Percentiles rank a stretch among this genome's conserved stretches.
Conservation (phyloP, 53 echinoderm and acorn worm species). For the Patiria pectinifera region DNA sequence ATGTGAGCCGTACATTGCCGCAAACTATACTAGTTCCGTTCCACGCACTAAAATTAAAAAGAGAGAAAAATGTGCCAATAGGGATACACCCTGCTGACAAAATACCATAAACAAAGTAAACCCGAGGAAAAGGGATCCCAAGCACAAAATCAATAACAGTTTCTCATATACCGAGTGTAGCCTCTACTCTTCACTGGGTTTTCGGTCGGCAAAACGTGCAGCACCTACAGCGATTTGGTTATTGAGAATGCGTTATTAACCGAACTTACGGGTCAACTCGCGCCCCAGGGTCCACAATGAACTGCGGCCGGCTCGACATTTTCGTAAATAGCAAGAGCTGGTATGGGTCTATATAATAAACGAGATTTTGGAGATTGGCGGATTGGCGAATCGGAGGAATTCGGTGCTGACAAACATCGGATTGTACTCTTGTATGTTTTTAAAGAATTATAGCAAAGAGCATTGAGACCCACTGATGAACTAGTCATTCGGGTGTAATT, state of each 20-base stretch:
- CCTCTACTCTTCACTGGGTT: neutral
- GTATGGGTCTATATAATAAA: neutral
- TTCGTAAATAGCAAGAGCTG: neutral
- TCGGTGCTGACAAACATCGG: no score
- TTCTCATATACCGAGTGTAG: neutral
- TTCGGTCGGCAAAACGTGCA: slow-evolving; percentile 33
- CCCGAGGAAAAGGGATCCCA: slow-evolving; percentile 11
- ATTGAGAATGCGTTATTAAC: slow-evolving; percentile 43
- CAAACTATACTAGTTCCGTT: neutral
- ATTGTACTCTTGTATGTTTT: no score
- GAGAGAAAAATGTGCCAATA: neutral
- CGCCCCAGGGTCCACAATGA: neutral
- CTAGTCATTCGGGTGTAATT: no score
- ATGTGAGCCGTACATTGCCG: neutral
- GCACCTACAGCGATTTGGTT: slow-evolving; percentile 32
- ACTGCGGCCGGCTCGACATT: neutral
- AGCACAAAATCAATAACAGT: slow-evolving; percentile 17
- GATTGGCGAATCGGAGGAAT: neutral
- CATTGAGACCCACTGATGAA: no score
- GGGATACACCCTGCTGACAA: slow-evolving; percentile 26
- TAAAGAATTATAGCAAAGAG: no score
- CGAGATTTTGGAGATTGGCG: neutral
- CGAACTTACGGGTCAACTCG: neutral
- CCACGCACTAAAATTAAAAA: neutral
- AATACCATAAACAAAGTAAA: slow-evolving; percentile 35